Evolutionary conservation across 2,797 vertebrate genomes (phyloP), one percentile per base, ranked within the genome.

Genomic region (Rhinogobio ventralis): DNA sequence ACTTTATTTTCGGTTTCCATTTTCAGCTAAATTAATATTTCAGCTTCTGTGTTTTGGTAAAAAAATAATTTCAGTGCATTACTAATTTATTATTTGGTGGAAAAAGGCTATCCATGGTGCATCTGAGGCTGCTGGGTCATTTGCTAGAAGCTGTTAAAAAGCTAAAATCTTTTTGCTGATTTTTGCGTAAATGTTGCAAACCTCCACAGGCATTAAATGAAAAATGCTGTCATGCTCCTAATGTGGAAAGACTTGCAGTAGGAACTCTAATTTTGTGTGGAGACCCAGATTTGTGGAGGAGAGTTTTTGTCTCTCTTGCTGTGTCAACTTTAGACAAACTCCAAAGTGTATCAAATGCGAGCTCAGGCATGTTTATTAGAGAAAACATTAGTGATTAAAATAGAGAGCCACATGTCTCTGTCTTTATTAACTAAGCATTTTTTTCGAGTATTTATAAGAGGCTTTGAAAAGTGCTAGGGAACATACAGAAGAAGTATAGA

Each of bases 141-240:
- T 64, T 75, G 60, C 81, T 75, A 39, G 53, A 75, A 66, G 33
- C 71, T 83, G 81, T 46, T 53, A 83, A 83, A 75, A 66, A 75
- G 6, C 20, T 81, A 1, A 30, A 82, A 72, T 46, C 25, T 36
- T 66, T 82, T 83, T 39, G 57, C 10, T 42, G 20, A 66, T 75
- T 83, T 83, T 75, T 51, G 57, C 30, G 25, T 36, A 66, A 39
- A 49, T 66, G 75, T 82, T 74, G 71, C 81, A 82, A 82, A 82
- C 71, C 57, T 53, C 20, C 71, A 83, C 71, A 75, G 62, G 71
- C 72, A 75, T 46, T 75, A 66, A 25, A 51, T 75, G 53, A 51
- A 64, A 79, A 77, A 79, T 23, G 62, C 39, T 75, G 66, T 49
- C 66, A 74, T 69, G 72, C 49, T 68, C 15, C 28, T 81, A 68